A percentile compares a stretch with the other conserved stretches of the same genome.
Conservation (phyloP, 2,797 vertebrate species). For the Lemur catta region DNA sequence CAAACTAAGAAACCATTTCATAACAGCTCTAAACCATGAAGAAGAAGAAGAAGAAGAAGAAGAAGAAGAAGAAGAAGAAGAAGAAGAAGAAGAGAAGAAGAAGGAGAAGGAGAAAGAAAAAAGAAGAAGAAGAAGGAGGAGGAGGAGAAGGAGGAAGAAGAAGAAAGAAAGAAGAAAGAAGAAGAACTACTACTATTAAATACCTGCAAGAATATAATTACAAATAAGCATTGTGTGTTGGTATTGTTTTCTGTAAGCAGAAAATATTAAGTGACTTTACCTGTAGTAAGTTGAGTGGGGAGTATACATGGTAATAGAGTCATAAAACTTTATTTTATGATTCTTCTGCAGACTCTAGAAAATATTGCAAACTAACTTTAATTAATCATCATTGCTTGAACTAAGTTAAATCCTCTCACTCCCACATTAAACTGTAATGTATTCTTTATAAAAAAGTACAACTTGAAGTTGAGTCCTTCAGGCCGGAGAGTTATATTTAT, state of each 20-base stretch:
- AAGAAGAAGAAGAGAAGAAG: too few relatives aligned
- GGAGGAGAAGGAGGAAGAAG: too few relatives aligned
- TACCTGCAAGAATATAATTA: background rate
- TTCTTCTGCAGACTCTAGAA: conserved; percentile 14
- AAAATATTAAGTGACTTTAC: background rate
- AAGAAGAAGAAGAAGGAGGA: too few relatives aligned
- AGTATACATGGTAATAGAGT: background rate
- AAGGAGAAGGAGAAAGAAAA: too few relatives aligned
- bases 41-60: background rate
- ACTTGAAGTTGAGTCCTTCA: conserved; percentile 71
- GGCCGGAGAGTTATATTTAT: conserved; percentile 75
- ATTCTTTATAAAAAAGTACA: conserved; percentile 67
- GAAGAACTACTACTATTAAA: too few relatives aligned
- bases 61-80: too few relatives aligned
- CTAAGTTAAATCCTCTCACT: conserved; percentile 66
- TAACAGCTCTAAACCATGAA: background rate
- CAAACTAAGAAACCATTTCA: background rate
- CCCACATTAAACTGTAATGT: conserved; percentile 48
- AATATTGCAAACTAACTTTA: conserved; percentile 51
- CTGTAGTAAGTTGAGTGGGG: background rate
- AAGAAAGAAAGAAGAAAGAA: too few relatives aligned
- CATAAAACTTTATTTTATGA: conserved; percentile 55
- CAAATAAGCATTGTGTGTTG: background rate
- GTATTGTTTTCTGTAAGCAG: background rate
- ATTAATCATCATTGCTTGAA: conserved; percentile 70